Base-by-base conservation (phyloP, 2,797 vertebrate species). In the Poeciliopsis gracilis region DNA sequence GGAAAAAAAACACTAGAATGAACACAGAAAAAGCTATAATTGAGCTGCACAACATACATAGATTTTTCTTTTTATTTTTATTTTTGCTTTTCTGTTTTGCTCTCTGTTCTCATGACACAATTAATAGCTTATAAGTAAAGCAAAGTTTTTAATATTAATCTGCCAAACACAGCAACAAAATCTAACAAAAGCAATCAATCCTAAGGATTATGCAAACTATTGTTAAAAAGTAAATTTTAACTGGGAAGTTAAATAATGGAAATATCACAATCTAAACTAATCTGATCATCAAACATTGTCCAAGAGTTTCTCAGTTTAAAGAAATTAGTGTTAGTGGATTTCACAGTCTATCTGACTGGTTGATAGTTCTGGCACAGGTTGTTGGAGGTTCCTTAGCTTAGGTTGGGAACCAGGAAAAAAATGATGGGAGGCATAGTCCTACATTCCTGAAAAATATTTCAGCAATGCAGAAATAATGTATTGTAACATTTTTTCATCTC, bases 401-500 rank as follows among this genome's bases (percentile, higher is more conserved):
- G 23, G 23, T 69, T 13, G 5, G 10, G 38, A 67, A 69, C 23
- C 5, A n/a, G 38, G 5, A 43, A 69, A 5, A 41, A 45, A 43
- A n/a, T 45, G 23, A 45, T 16, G 25, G 66, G 11, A 43, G 13
- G 16, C 12, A n/a, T 13, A 9, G 2, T n/a, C 18, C 18, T 38
- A 38, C 0, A 66, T 72, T 73, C 47, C n/a, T 5, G 76, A 11
- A 69, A 69, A 41, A 69, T n/a, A 25, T 69, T 76, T 70, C 15
- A 45, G 3, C 2, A 67, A 33, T n/a, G 8, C 6, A 63, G 33
- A 63, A 61, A 85, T 80, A 85, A 69, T 61, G 36, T 55, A 73
- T 77, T 72, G 36, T 2, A 13, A 46, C 28, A 9, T 70, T 86
- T 69, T 78, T 84, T 13, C 77, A 77, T 91, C 91, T 95, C 92